phyloP scores from a whole-genome alignment of 2,113 vertebrate genomes.

The Limanda limanda region DNA sequence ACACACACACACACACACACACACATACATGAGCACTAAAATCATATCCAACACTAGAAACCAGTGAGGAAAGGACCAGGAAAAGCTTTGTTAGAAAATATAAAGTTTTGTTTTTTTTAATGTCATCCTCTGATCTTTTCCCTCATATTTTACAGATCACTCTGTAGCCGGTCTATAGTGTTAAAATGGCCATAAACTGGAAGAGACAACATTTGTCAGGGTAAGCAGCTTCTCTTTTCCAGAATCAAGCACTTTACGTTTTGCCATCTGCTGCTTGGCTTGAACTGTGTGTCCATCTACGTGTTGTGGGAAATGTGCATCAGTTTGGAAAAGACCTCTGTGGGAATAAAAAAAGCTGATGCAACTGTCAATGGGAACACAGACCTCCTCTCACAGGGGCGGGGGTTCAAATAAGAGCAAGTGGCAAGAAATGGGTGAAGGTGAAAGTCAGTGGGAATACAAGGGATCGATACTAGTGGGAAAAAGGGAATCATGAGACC shows the following conservation, averaged over 20 bases:
- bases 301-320: slow-evolving; percentile 64
- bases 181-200: not conserved
- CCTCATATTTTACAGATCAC: too few species aligned
- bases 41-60: not conserved
- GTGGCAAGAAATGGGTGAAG: slow-evolving; percentile 44
- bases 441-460: slow-evolving; percentile 30
- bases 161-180: too few species aligned
- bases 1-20: too few species aligned
- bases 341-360: slow-evolving; percentile 59
- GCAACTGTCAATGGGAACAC: slow-evolving; percentile 59
- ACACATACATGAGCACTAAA: not conserved
- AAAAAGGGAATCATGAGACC: slow-evolving; percentile 5
- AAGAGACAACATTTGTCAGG: not conserved
- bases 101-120: too few species aligned
- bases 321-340: slow-evolving; percentile 53
- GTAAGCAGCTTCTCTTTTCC: not conserved
- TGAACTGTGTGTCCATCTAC: slow-evolving; percentile 19
- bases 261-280: not conserved
- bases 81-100: not conserved
- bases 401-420: slow-evolving; percentile 69
- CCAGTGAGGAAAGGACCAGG: not conserved
- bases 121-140: too few species aligned
- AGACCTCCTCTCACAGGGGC: slow-evolving; percentile 61
- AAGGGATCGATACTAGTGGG: slow-evolving; percentile 18
- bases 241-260: not conserved